Conservation (phyloP, 2,888 invertebrate species). For the Hybos culiciformis region DNA sequence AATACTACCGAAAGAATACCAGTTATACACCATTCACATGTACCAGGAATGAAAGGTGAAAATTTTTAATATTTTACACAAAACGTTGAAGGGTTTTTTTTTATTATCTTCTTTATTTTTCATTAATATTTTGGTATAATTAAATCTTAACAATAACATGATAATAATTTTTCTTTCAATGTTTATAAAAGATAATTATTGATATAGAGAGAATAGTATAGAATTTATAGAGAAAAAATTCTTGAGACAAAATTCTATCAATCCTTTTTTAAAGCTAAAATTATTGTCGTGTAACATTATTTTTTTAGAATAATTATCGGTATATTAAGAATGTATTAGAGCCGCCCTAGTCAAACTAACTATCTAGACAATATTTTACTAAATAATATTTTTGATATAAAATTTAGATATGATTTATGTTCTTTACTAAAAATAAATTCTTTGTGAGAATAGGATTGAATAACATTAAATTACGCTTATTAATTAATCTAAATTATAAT, state of each 20-base stretch:
- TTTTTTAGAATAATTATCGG: no score
- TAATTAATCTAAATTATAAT: no score
- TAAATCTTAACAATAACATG: not conserved
- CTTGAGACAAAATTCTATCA: not conserved
- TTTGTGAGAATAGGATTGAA: no score
- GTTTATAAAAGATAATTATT: not conserved
- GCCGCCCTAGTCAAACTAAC: no score
- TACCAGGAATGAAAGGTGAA: slow-evolving; percentile 31
- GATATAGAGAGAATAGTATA: not conserved
- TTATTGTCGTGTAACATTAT: no score
- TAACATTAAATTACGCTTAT: no score
- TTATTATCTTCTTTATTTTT: not conserved
- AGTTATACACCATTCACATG: slow-evolving; percentile 28
- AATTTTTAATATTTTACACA: not conserved
- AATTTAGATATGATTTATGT: no score
- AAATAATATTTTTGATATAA: no score
- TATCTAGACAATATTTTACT: no score
- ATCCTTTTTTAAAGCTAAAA: no score
- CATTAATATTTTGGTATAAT: not conserved
- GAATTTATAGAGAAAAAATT: not conserved
- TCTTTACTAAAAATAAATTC: no score
- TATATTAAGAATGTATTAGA: no score
- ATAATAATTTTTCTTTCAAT: not conserved
- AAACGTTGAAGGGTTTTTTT: not conserved
- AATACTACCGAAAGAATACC: slow-evolving; percentile 19